Evolutionary conservation across 2,888 invertebrate genomes (phyloP).

Genomic region (Drosophila limbata): DNA sequence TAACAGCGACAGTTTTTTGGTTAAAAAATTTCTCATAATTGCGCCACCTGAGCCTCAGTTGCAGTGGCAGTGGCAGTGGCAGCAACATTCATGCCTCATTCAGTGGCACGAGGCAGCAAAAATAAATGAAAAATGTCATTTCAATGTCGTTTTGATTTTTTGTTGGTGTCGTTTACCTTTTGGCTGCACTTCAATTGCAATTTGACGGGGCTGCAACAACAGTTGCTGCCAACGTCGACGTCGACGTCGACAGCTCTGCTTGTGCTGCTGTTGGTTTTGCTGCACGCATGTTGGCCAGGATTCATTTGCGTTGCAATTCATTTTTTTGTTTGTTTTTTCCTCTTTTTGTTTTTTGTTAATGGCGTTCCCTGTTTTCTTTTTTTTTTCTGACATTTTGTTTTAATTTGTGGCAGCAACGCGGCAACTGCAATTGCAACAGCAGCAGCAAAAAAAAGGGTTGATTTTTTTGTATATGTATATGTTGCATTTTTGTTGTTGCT

Average conservation of each 20-base stretch:
- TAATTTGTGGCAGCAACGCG: conserved; percentile 75
- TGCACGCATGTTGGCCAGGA: conserved; percentile 74
- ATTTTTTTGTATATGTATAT: conserved; percentile 73
- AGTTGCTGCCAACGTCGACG: conserved; percentile 37
- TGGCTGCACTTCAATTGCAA: conserved; percentile 79
- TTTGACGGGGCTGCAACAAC: conserved; percentile 69
- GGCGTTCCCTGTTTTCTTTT: conserved; percentile 44
- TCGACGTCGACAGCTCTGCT: conserved; percentile 26
- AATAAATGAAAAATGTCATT: conserved; percentile 81
- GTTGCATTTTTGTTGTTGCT: conserved; percentile 58
- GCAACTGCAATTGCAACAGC: conserved; percentile 32
- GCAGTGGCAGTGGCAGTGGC: not conserved
- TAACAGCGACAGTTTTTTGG: conserved; percentile 53
- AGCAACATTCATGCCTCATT: conserved; percentile 1
- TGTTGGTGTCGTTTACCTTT: conserved; percentile 82
- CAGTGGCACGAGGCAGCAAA: conserved; percentile 44
- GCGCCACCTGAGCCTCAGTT: conserved; percentile 19
- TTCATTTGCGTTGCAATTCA: conserved; percentile 66
- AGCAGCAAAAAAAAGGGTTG: conserved; percentile 72
- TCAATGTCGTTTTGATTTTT: conserved; percentile 80
- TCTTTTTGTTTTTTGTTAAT: conserved; percentile 45
- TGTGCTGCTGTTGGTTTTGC: conserved; percentile 59
- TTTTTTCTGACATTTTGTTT: conserved; percentile 81
- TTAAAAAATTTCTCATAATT: conserved; percentile 54
- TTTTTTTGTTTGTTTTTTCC: conserved; percentile 8